These are phyloP conservation scores for Gallinago solitaria DNA, from an alignment of 2,797 vertebrate species.

Conservation along the genomic window DNA sequence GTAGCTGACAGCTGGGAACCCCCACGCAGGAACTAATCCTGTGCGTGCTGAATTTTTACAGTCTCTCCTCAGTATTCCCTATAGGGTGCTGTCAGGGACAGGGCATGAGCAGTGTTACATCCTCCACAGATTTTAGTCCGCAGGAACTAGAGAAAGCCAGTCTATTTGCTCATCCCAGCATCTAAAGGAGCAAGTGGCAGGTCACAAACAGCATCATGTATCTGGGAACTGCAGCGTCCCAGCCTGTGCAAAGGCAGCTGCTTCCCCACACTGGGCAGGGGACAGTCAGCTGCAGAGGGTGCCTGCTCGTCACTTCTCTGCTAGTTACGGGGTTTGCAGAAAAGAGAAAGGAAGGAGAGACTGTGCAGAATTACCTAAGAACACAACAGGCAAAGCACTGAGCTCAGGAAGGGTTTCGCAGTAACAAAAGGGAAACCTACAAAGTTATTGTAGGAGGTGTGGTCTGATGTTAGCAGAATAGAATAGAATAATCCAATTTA, in stretches of 20 bases:
- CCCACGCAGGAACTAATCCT: not conserved
- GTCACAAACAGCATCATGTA: not conserved
- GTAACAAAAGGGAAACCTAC: not conserved
- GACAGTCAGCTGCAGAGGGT: not conserved
- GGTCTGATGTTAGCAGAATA: not conserved
- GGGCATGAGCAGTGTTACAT: not conserved
- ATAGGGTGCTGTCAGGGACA: not conserved
- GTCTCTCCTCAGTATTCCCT: not conserved
- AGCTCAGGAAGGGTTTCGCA: not conserved
- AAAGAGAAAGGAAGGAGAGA: not conserved
- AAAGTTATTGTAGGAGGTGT: not conserved
- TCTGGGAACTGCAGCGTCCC: not conserved
- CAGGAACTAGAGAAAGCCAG: not conserved
- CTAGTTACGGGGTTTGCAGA: not conserved
- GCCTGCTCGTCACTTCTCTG: fast-evolving
- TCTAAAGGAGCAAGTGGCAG: not conserved
- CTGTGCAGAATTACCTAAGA: not conserved
- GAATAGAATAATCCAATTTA: not conserved
- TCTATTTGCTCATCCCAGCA: not conserved
- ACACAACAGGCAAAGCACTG: not conserved
- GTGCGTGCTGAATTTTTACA: not conserved
- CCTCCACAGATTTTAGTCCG: not conserved
- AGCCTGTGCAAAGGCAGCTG: not conserved
- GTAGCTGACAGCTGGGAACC: not conserved
- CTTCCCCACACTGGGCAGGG: fast-evolving